Base-by-base conservation (phyloP, 2,113 vertebrate genomes). In the Trogon melanurus region DNA sequence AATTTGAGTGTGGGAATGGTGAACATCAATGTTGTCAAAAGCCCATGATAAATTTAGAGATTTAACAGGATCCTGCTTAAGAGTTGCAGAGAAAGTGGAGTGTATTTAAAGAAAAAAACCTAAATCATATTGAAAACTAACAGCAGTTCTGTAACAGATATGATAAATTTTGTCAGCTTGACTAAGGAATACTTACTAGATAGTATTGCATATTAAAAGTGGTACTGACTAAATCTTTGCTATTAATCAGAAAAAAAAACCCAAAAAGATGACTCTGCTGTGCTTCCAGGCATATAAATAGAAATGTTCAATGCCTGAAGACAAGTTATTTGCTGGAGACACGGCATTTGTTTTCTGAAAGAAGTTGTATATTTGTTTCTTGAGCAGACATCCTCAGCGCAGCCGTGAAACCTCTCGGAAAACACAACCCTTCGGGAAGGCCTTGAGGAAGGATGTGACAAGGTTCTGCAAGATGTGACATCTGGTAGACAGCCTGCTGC, bases 391-490 rank as follows among this genome's bases (percentile, higher is more conserved):
- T 91, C 90, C 72, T 96, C 75, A 9, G 5, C 29, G 3, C 48
- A 32, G 72, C 90, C 50, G 75, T 78, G 61, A 41, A 80, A 32
- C 67, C 53, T 38, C 44, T 90, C 0, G 0, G 87, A 88, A 91
- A 80, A 38, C 67, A 76, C 54, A 78, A 3, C 4, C 9, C 18
- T 74, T 45, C 3, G 11, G 66, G 88, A 81, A 60, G 79, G 67
- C 88, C 41, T 51, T 51, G 72, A 93, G 96, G 90, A 96, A 91
- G 92, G 85, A 93, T 88, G n/a, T 91, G 85, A 92, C 88, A 83
- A 69, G 25, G n/a, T 69, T 84, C 69, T 95, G 65, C 83, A 93
- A 93, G 79, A 45, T 71, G 69, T 88, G 75, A 74, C 80, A 88
- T 91, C 85, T 95, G 95, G 72, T 67, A 56, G 44, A 74, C 44